Evolutionary conservation across 2,797 vertebrate species (phyloP), one percentile per base, ranked within the genome.

Genomic region (Toxotes lorentzi): DNA sequence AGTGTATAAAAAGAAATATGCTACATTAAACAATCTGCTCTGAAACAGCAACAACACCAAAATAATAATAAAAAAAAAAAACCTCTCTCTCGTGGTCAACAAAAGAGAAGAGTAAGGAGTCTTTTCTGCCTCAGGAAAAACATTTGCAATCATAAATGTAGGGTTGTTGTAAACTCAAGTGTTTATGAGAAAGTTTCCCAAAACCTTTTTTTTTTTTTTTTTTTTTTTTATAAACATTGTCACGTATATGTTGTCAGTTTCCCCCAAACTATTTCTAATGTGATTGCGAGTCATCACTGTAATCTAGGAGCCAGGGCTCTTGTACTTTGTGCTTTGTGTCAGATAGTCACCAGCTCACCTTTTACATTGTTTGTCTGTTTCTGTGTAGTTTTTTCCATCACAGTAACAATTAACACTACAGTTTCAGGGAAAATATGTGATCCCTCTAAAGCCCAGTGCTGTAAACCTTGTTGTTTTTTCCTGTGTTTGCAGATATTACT

Each of bases 301-400:
- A 2, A 53, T 57, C 51, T 57, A 19, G 13, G 16, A 40, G 13
- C 53, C 53, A 48, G 13, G 4, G 13, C 51, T 66, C n/a, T 4
- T 47, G 19, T 7, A 13, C 19, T 27, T 24, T 61, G 35, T 47
- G 19, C 40, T 50, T 13, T 53, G 45, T 78, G 61, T 30, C 32
- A 50, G 27, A 50, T 6, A 51, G 14, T 76, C 65, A 76, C 70
- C 48, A 24, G 45, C 1, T 70, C 30, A 62, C 40, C 7, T 10
- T 68, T 62, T 51, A 13, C 11, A 2, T 45, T 82, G 43, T 56
- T 34, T 70, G 38, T 53, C 27, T 79, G 53, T 68, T 51, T 57
- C 40, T n/a, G 41, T 35, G n/a, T n/a, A n/a, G n/a, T n/a, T n/a
- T n/a, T n/a, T n/a, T n/a, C n/a, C n/a, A n/a, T n/a, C 38, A 70